These are phyloP conservation scores for Hippocampus kuda DNA, from an alignment of 2,797 vertebrate genomes.

Conservation along the genomic window DNA sequence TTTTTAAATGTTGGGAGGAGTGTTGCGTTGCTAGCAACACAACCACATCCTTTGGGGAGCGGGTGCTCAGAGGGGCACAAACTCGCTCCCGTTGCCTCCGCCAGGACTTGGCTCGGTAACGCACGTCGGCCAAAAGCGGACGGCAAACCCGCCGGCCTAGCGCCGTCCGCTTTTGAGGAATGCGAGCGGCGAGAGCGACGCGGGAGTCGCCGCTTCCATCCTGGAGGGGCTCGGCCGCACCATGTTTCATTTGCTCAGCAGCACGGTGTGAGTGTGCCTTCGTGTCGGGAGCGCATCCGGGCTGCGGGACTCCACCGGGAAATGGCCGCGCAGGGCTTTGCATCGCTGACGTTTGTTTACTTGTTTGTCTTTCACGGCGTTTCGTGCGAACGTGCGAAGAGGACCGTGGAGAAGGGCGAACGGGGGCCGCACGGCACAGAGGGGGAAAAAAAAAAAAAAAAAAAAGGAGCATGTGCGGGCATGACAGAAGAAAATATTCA, in stretches of 20 bases:
- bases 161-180: conserved; percentile 48
- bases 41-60: conserved; percentile 55
- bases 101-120: conserved; percentile 56
- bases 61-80: conserved; percentile 56
- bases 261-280: conserved; percentile 50
- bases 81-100: conserved; percentile 52
- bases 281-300: conserved; percentile 10
- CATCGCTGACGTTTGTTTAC: neutral
- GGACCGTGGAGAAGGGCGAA: conserved; percentile 9
- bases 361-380: conserved; percentile 13
- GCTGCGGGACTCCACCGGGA: conserved; percentile 28
- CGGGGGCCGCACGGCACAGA: conserved; percentile 11
- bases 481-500: conserved; percentile 56
- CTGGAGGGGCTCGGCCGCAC: conserved; percentile 39
- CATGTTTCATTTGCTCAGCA: conserved; percentile 65
- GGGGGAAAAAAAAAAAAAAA: conserved; percentile 16
- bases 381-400: neutral
- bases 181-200: conserved; percentile 38
- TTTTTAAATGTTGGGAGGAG: conserved; percentile 72
- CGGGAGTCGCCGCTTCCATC: conserved; percentile 26
- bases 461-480: conserved; percentile 45
- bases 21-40: conserved; percentile 69
- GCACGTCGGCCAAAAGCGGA: conserved; percentile 48
- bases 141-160: neutral
- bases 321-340: neutral